Evolutionary conservation across 2,797 vertebrate species (phyloP).

Genomic region (Zenarchopterus dispar): DNA sequence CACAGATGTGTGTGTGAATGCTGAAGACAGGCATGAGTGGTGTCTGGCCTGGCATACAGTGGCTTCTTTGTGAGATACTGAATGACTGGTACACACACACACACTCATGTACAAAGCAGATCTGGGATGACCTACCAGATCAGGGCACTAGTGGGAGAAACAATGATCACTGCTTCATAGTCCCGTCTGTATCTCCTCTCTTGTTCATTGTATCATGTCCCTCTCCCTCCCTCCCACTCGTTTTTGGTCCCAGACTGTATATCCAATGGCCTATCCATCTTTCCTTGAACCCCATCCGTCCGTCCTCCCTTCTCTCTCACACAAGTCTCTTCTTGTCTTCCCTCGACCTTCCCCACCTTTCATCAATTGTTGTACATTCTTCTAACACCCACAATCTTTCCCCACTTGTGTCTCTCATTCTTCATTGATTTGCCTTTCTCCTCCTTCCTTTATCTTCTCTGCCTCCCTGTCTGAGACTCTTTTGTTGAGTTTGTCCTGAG

Average conservation of each 20-base stretch:
- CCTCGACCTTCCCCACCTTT: background rate
- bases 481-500: constrained; percentile 51
- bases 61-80: constrained; percentile 55
- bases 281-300: background rate
- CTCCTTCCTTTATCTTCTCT: background rate
- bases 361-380: constrained; percentile 13
- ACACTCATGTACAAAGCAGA: constrained; percentile 1
- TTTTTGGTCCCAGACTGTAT: constrained; percentile 13
- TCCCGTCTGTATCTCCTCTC: constrained; percentile 30
- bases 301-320: background rate
- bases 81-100: constrained; percentile 39
- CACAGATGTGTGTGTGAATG: background rate
- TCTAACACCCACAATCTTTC: constrained; percentile 32
- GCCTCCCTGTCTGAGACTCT: constrained; percentile 34
- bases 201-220: constrained; percentile 45
- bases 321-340: constrained; percentile 18
- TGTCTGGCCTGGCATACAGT: constrained; percentile 48
- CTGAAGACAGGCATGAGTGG: constrained; percentile 19
- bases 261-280: constrained; percentile 11
- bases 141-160: constrained; percentile 42
- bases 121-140: constrained; percentile 44
- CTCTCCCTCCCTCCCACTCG: background rate
- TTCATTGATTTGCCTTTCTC: constrained; percentile 12
- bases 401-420: constrained; percentile 3
- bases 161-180: constrained; percentile 35